Conservation (phyloP, 2,113 vertebrate genomes). For the Chlamydotis undulata region DNA sequence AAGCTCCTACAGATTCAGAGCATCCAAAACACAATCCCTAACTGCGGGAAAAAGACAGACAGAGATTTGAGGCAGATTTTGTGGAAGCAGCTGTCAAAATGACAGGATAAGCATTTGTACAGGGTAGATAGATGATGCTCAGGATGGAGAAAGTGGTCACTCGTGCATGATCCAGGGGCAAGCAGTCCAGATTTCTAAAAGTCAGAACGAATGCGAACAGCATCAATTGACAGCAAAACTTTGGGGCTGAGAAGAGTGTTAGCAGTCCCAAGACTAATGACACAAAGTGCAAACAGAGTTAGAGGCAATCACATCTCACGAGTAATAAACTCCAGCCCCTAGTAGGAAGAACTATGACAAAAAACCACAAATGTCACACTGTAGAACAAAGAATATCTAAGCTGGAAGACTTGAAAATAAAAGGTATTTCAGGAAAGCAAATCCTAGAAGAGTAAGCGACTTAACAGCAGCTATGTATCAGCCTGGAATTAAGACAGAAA, state of each 20-base stretch:
- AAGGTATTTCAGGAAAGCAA: not conserved
- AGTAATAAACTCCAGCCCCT: not conserved
- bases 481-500: not conserved
- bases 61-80: not conserved
- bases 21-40: not conserved
- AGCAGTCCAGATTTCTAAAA: not conserved
- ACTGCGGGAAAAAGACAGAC: not conserved
- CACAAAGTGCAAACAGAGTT: not conserved
- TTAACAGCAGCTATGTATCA: not conserved
- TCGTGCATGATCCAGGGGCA: not conserved
- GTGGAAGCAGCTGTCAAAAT: not conserved
- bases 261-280: not conserved
- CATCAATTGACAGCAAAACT: not conserved
- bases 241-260: not conserved
- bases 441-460: not conserved
- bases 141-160: not conserved
- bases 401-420: not conserved
- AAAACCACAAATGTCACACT: not conserved
- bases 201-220: rapidly evolving
- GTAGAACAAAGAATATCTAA: not conserved
- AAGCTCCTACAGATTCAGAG: not conserved
- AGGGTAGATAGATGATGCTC: not conserved
- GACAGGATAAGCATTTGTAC: not conserved
- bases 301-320: not conserved
- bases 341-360: not conserved